Evolutionary conservation across 2,113 vertebrate species (phyloP), one percentile per base, ranked within the genome.

Genomic region (Xenotilapia flavipinnis): DNA sequence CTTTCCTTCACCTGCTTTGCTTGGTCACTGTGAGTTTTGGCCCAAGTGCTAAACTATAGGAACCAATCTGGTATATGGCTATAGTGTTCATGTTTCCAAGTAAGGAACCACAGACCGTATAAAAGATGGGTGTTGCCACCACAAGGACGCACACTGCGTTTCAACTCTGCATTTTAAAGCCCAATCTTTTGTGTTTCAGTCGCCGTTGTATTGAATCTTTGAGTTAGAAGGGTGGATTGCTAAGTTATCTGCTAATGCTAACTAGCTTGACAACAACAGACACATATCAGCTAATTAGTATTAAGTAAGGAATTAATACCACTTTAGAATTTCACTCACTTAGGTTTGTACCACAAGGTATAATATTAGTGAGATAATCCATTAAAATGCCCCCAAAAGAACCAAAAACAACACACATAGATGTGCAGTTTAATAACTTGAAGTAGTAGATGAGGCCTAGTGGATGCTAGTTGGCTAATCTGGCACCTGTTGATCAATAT

Each of bases 151-250:
- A 45, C 38, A 17, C 38, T 45, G 38, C 1, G 0, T 62, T 62
- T 11, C 28, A 45, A 45, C 38, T 26, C 38, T 45, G 38, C 13
- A 45, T 45, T 45, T 26, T 1, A 42, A 73, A 10, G 68, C 5
- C 21, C 1, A 1, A 26, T 1, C 14, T 17, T 73, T 26, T 45
- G 13, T 26, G 13, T 26, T 73, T 73, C 40, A 26, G 38, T 15
- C 0, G 0, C 38, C 5, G 1, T 42, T 42, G 13, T 0, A 9
- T 45, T 73, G 38, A 13, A 21, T 38, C 19, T 65, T 65, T 0
- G 10, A 38, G 19, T 38, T 38, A 38, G 33, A 65, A 65, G 60
- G 60, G 60, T 68, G 33, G 9, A 73, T 17, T 10, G 65, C 13
- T 40, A 40, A 40, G 3, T 70, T 26, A 23, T 70, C 21, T 26